Evolutionary conservation across 2,888 invertebrate genomes (phyloP), one percentile per base, ranked within the genome.

Genomic region (Polyommatus icarus): DNA sequence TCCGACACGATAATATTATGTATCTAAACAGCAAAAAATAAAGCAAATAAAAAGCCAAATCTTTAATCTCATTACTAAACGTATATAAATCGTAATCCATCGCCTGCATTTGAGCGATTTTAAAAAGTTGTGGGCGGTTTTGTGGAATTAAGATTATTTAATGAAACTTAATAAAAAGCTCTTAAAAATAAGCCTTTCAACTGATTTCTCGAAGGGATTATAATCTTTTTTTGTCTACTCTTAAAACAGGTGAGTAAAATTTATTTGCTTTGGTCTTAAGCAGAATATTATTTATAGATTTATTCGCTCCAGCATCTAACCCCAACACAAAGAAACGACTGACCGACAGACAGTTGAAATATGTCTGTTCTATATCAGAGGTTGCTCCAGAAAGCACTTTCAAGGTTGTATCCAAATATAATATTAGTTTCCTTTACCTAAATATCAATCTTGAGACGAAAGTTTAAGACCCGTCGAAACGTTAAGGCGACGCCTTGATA

Each of bases 51-150:
- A 59, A 59, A 20, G 59, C 20, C 20, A 61, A 61, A n/a, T 61
- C 61, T 20, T 61, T 24, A 61, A 59, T 59, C n/a, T 59, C n/a
- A 57, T n/a, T 6, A 18, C 57, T 5, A 54, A 54, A 54, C 18
- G 54, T 54, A 54, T 59, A 59, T 20, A 10, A 61, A 61, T 24
- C 61, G 61, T 61, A 61, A 61, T 61, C 24, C 61, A 20, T 59
- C 59, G 24, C 24, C 12, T 61, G 61, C 24, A 61, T 24, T 29
- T 29, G 5, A 15, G 67, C 67, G 24, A 24, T 57, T n/a, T 4
- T 54, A 59, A 29, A 29, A 67, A 3, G 5, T 6, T 24, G 5
- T 15, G 29, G 29, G 67, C 67, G 29, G 67, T 15, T 67, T 12
- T 5, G 61, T 10, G 18, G 5, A 29, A 29, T 15, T 67, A 12